Conservation (phyloP, 2,888 invertebrate genomes). For the Pyrrhia umbra region DNA sequence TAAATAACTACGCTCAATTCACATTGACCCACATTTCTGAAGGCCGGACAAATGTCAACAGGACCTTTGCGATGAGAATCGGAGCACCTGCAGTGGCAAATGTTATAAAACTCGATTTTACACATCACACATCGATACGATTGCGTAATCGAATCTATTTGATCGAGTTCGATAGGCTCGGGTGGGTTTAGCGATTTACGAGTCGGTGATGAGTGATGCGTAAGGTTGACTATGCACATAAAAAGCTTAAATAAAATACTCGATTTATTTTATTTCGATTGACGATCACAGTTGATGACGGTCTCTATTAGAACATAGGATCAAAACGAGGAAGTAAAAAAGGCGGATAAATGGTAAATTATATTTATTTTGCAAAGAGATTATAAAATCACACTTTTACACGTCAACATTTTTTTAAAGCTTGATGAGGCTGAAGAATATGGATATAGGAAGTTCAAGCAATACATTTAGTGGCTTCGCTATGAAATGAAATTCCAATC, state of each 20-base stretch:
- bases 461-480: too few relatives aligned
- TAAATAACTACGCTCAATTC: conserved; percentile 48
- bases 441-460: too few relatives aligned
- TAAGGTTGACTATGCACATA: background rate
- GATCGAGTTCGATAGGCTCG: conserved; percentile 23
- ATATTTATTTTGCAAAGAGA: too few relatives aligned
- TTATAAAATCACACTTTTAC: too few relatives aligned
- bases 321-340: background rate
- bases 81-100: conserved; percentile 74
- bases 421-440: too few relatives aligned
- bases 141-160: conserved; percentile 47
- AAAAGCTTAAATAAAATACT: background rate
- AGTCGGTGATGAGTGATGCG: background rate
- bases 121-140: conserved; percentile 28
- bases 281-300: background rate
- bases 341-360: too few relatives aligned
- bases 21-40: conserved; percentile 83
- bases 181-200: background rate
- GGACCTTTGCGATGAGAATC: conserved; percentile 84
- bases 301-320: background rate
- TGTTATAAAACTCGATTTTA: conserved; percentile 64
- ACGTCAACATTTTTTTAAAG: too few relatives aligned
- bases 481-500: too few relatives aligned
- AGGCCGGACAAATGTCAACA: conserved; percentile 85
- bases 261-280: background rate